Conservation (phyloP, 2,797 vertebrate genomes). For the Manis javanica region DNA sequence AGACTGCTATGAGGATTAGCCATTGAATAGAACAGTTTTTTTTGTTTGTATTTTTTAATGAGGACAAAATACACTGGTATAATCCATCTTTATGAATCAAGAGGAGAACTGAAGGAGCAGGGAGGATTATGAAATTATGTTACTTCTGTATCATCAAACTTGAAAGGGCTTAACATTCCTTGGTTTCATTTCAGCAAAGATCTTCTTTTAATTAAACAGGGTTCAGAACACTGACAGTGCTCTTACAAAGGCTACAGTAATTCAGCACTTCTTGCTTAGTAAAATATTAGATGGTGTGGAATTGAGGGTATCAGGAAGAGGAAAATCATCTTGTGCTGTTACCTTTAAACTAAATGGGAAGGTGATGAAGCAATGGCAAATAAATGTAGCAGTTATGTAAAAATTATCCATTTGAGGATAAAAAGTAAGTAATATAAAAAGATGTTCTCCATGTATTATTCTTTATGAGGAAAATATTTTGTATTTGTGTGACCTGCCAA, state of each 20-base stretch:
- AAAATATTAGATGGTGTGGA: background rate
- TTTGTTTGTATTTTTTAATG: conserved; percentile 74
- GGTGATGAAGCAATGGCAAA: conserved; percentile 11
- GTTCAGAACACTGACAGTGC: background rate
- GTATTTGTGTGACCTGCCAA: background rate
- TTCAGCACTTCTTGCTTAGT: background rate
- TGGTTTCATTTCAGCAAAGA: conserved; percentile 55
- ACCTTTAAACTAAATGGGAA: conserved; percentile 26
- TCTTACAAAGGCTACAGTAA: conserved; percentile 46
- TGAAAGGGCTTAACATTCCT: conserved; percentile 62
- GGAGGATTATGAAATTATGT: conserved; percentile 69
- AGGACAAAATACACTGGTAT: conserved; percentile 67
- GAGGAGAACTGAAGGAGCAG: conserved; percentile 23
- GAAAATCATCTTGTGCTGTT: background rate
- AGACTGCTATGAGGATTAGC: conserved; percentile 71
- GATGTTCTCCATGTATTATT: background rate
- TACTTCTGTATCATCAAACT: conserved; percentile 72
- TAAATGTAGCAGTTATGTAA: background rate
- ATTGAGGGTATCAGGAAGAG: background rate
- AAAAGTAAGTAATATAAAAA: conserved; percentile 28
- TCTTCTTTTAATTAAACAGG: background rate
- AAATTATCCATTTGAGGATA: background rate
- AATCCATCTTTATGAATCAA: conserved; percentile 70
- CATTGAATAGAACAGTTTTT: conserved; percentile 66
- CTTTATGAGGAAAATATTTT: conserved; percentile 1